phyloP scores from a whole-genome alignment of 2,113 vertebrate species.

The Aspiorhynchus laticeps region DNA sequence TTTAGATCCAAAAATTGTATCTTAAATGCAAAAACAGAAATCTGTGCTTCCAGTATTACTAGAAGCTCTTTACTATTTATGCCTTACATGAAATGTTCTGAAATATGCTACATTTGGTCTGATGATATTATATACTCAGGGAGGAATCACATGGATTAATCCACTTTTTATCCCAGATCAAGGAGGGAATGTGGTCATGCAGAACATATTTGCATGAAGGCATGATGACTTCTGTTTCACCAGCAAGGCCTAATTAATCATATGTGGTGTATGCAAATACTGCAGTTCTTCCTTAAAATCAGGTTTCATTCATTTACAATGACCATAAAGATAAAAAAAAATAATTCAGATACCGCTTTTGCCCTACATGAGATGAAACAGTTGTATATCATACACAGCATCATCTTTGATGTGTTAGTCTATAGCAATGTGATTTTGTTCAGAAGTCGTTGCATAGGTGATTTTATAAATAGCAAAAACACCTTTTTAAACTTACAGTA shows the following conservation, averaged over 20 bases:
- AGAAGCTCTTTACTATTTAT: conserved; percentile 9
- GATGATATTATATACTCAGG: conserved; percentile 3
- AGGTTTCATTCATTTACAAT: not conserved
- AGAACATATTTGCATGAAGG: not conserved
- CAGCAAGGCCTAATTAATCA: not conserved
- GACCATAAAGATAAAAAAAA: not conserved
- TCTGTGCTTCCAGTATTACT: not conserved
- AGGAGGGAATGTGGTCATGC: not conserved
- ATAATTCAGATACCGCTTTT: not conserved
- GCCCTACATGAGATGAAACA: not conserved
- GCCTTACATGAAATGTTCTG: not conserved
- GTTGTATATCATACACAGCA: not conserved
- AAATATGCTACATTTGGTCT: not conserved
- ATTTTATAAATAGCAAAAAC: not conserved
- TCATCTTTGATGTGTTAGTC: not conserved
- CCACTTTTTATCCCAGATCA: not conserved
- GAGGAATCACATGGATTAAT: not conserved
- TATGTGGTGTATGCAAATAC: not conserved
- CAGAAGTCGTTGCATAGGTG: not conserved
- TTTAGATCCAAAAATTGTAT: not conserved
- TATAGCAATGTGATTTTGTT: not conserved
- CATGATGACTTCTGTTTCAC: not conserved
- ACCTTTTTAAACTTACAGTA: too few relatives aligned
- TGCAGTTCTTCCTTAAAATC: not conserved
- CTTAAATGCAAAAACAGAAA: conserved; percentile 1